These are phyloP conservation scores for Rostratula benghalensis DNA, from an alignment of 2,113 vertebrate genomes.

Conservation along the genomic window DNA sequence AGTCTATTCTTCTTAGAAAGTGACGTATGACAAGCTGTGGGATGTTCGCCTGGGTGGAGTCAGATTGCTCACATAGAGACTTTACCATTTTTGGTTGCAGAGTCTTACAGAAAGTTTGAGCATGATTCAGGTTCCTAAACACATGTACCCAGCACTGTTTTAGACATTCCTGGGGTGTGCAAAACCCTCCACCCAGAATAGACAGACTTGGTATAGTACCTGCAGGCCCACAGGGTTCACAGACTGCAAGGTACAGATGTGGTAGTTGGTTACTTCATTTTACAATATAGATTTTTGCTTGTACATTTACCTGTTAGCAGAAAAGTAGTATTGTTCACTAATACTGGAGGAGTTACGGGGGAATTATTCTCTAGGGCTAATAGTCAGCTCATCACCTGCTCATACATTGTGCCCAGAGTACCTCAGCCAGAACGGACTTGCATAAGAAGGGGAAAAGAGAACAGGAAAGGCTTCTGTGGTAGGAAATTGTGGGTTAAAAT, in stretches of 20 bases:
- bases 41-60: not conserved
- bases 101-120: not conserved
- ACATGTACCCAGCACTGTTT: not conserved
- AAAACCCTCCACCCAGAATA: not conserved
- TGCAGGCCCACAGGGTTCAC: not conserved
- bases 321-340: not conserved
- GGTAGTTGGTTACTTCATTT: not conserved
- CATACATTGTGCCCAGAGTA: not conserved
- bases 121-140: not conserved
- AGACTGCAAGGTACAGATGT: not conserved
- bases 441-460: not conserved
- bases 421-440: not conserved
- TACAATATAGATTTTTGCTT: not conserved
- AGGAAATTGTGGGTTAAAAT: not conserved
- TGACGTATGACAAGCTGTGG: not conserved
- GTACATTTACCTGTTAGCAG: not conserved
- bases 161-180: not conserved
- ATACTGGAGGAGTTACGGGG: not conserved
- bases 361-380: not conserved
- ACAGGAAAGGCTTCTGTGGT: not conserved
- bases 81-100: not conserved
- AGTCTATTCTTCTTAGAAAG: conserved; percentile 1
- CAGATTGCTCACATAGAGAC: not conserved
- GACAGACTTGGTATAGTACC: not conserved
- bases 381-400: not conserved